phyloP scores from a whole-genome alignment of 2,888 invertebrate species.

The Tipula helvola region DNA sequence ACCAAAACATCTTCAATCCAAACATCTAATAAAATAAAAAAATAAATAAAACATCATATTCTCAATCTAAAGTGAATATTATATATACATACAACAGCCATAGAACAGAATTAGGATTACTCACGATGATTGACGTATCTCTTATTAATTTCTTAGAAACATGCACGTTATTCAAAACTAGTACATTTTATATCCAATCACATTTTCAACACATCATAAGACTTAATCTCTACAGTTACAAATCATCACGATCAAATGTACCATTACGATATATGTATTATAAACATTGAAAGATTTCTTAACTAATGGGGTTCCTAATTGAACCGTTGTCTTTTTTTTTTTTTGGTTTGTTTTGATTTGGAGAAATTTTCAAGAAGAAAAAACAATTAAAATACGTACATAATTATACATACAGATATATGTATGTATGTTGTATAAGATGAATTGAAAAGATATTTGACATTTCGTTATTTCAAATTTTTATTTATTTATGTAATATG shows the following conservation, averaged over 20 bases:
- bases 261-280: background rate
- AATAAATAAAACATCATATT: background rate
- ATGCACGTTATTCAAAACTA: background rate
- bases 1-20: background rate
- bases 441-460: background rate
- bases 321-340: background rate
- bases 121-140: background rate
- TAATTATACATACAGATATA: background rate
- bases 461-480: background rate
- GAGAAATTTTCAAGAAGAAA: background rate
- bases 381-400: background rate
- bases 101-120: background rate
- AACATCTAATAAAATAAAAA: background rate
- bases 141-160: background rate
- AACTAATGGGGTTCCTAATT: slow-evolving; percentile 4
- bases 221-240: background rate
- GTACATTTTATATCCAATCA: background rate
- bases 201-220: background rate
- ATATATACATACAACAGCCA: background rate
- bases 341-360: background rate
- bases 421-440: background rate
- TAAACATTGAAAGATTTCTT: background rate
- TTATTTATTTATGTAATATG: background rate
- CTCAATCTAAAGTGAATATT: background rate
- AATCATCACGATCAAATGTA: background rate